Base-by-base conservation (phyloP, 2,797 vertebrate genomes). In the Sitta carolinensis region DNA sequence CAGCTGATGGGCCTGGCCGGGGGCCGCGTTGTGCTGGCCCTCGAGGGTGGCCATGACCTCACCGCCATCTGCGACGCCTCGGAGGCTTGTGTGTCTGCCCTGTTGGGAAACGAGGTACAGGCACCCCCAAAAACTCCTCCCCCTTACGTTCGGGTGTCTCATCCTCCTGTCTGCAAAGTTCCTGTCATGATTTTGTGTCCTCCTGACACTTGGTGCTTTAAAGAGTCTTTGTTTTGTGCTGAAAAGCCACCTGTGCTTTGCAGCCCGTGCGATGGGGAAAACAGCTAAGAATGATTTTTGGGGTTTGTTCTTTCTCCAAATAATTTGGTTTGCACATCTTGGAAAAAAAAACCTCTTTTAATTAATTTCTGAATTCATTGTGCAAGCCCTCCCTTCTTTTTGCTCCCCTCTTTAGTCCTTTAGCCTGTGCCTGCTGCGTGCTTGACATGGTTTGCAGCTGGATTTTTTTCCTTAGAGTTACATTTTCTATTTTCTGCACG, bases 61-160 rank as follows among this genome's bases (percentile, higher is more conserved):
- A 99, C 99, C 0, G 99, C 99, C 97, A 99, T 99, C 96, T 99
- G 99, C 1, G 99, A 99, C 58, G 99, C 99, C 91, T 99, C 99
- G 0, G 99, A 99, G 98, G 98, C 99, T 17, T 99, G 99, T 74
- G 99, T 99, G 92, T 99, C 99, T 89, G 98, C 99, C 97, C 97
- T 99, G 96, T 98, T 99, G 87, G 99, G 99, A 94, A 99, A 99
- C 7, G 99, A 99, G 99, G 99, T 99, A 98, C 97, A 90, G 91
- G 79, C 55, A 82, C 34, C 29, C 34, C 38, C 59, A 50, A 74
- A 87, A 45, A 20, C 11, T 47, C 11, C 13, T 18, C 1, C 16
- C 25, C 3, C 4, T 50, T 20, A 13, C 4, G 11, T 16, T 10
- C 25, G 73, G 45, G 42, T 5, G 1, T 7, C n/a, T 68, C 30